Percentiles rank a stretch among this genome's conserved stretches.
Evolutionary conservation across 92 coral and sea anemone genomes (phyloP).

Genomic region (Actinostola sp.): DNA sequence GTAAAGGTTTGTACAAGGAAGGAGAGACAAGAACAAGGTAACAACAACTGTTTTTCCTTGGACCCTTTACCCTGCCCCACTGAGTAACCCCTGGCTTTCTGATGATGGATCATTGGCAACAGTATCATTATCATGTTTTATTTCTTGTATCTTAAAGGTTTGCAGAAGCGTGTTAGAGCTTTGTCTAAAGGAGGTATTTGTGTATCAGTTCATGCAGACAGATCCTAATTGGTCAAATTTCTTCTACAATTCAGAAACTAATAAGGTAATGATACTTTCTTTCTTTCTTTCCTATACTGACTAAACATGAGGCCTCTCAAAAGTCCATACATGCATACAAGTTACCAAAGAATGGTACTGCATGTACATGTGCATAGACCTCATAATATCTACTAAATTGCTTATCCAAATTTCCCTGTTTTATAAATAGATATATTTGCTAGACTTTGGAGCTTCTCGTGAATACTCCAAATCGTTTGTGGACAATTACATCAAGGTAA

Average conservation of each 20-base stretch:
- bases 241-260: slow-evolving; percentile 78
- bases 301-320: no score
- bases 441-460: slow-evolving; percentile 96
- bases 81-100: no score
- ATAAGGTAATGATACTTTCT: slow-evolving; percentile 53
- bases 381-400: no score
- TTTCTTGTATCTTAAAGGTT: slow-evolving; percentile 46
- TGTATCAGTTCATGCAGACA: slow-evolving; percentile 94
- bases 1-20: no score
- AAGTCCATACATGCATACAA: no score
- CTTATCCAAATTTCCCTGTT: background rate
- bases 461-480: slow-evolving; percentile 90
- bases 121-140: background rate
- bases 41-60: no score
- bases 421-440: slow-evolving; percentile 70
- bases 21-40: no score
- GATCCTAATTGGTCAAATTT: slow-evolving; percentile 99
- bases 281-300: background rate
- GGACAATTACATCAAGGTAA: slow-evolving; percentile 91
- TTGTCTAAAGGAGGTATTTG: slow-evolving; percentile 86
- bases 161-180: slow-evolving; percentile 72
- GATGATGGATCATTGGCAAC: no score
- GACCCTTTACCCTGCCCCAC: no score
- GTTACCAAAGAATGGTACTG: no score
- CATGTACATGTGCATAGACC: no score